Percentiles rank a stretch among this genome's conserved stretches.
phyloP scores from a whole-genome alignment of 1,140 invertebrate genomes.

The Diachasma alloeum region DNA sequence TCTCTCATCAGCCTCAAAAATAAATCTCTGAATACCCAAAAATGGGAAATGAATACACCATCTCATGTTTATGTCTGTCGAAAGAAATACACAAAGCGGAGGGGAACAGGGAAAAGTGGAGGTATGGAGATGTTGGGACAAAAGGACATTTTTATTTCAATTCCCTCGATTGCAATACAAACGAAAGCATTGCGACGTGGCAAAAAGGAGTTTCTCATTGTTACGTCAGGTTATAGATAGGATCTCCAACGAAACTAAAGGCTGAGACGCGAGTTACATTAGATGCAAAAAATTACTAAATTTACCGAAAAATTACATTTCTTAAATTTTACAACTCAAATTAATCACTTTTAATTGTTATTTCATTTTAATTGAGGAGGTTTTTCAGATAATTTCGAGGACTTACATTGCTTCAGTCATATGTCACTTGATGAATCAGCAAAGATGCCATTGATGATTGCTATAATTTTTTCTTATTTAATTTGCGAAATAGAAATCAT shows the following conservation, averaged over 20 bases:
- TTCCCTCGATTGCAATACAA: slow-evolving; percentile 51
- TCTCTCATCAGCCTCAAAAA: too few species aligned
- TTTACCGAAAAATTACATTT: background rate
- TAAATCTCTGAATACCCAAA: too few species aligned
- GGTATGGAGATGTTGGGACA: slow-evolving; percentile 6
- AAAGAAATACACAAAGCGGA: background rate
- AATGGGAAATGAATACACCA: too few species aligned
- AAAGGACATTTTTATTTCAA: slow-evolving; percentile 28
- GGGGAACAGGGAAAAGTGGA: background rate
- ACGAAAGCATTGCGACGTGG: slow-evolving; percentile 56
- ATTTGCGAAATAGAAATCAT: background rate
- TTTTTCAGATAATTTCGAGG: background rate
- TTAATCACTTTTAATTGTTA: background rate
- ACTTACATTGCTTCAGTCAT: background rate
- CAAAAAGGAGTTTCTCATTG: slow-evolving; percentile 58
- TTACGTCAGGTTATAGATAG: slow-evolving; percentile 58
- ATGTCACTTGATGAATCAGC: background rate
- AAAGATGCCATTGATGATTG: too few species aligned
- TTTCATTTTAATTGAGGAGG: background rate
- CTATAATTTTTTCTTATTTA: too few species aligned
- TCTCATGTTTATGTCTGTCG: background rate
- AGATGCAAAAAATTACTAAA: background rate
- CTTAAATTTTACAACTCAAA: background rate
- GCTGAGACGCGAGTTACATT: slow-evolving; percentile 2
- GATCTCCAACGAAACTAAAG: slow-evolving; percentile 50